phyloP scores from a whole-genome alignment of 2,888 invertebrate species.

The Agrochola lota region DNA sequence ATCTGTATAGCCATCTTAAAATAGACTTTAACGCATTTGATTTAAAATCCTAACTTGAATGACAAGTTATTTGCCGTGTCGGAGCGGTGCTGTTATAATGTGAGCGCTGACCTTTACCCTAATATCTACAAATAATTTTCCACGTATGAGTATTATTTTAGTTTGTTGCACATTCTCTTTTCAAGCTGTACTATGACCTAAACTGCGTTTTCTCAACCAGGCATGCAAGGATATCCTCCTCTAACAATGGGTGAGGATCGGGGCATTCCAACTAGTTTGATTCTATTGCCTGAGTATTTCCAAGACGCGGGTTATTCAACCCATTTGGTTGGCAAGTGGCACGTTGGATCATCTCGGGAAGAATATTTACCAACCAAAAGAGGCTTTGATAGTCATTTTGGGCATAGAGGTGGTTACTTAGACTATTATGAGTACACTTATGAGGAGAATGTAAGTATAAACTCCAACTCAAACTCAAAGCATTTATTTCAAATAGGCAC shows the following conservation, averaged over 20 bases:
- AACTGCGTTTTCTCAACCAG: slow-evolving; percentile 63
- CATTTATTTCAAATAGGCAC: no score
- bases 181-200: neutral
- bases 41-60: no score
- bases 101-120: neutral
- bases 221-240: slow-evolving; percentile 88
- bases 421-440: slow-evolving; percentile 93
- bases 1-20: no score
- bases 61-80: no score
- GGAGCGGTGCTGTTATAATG: no score
- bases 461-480: no score
- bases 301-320: slow-evolving; percentile 93
- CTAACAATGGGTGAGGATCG: slow-evolving; percentile 84
- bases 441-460: slow-evolving; percentile 78
- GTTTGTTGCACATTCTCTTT: neutral
- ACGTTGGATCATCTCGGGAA: slow-evolving; percentile 89
- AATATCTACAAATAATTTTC: no score
- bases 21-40: no score
- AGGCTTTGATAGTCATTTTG: slow-evolving; percentile 96
- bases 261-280: slow-evolving; percentile 85
- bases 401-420: slow-evolving; percentile 95
- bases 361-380: slow-evolving; percentile 92
- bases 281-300: slow-evolving; percentile 91
- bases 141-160: neutral
- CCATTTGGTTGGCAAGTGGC: slow-evolving; percentile 96